phyloP scores from a whole-genome alignment of 2,113 vertebrate genomes.

The Vanacampus margaritifer region DNA sequence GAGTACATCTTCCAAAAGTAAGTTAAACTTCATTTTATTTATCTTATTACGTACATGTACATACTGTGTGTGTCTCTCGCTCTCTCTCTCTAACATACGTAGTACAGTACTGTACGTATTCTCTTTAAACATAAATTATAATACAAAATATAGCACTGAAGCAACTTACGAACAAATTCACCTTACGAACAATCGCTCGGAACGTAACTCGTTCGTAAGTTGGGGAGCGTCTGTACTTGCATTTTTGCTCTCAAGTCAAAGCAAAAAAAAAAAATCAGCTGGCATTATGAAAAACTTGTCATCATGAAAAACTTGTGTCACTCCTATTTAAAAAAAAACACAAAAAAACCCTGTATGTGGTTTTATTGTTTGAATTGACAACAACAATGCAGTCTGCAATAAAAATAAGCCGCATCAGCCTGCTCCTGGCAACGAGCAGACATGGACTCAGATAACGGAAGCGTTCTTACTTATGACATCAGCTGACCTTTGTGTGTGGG shows the following conservation, averaged over 20 bases:
- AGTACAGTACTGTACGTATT: too few species aligned
- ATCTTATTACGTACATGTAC: too few species aligned
- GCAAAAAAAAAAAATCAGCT: background rate
- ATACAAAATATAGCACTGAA: too few species aligned
- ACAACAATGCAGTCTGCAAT: background rate
- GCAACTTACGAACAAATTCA: too few species aligned
- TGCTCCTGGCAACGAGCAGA: conserved; percentile 11
- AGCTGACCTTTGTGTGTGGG: conserved; percentile 40
- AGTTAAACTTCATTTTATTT: too few species aligned
- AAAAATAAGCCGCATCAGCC: background rate
- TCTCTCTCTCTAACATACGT: too few species aligned
- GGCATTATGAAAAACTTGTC: background rate
- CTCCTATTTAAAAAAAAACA: background rate
- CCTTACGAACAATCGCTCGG: too few species aligned
- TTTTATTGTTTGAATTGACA: background rate
- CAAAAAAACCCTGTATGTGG: background rate
- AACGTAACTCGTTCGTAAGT: too few species aligned
- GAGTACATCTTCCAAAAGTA: too few species aligned
- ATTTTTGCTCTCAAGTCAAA: background rate
- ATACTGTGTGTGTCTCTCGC: too few species aligned
- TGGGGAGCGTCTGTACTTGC: too few species aligned
- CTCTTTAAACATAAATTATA: too few species aligned
- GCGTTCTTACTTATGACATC: conserved; percentile 26
- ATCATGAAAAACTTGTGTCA: background rate
- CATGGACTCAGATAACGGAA: background rate